A percentile compares a stretch with the other conserved stretches of the same genome.
Evolutionary conservation across 2,113 vertebrate species (phyloP).

Genomic region (Neogobius melanostomus): DNA sequence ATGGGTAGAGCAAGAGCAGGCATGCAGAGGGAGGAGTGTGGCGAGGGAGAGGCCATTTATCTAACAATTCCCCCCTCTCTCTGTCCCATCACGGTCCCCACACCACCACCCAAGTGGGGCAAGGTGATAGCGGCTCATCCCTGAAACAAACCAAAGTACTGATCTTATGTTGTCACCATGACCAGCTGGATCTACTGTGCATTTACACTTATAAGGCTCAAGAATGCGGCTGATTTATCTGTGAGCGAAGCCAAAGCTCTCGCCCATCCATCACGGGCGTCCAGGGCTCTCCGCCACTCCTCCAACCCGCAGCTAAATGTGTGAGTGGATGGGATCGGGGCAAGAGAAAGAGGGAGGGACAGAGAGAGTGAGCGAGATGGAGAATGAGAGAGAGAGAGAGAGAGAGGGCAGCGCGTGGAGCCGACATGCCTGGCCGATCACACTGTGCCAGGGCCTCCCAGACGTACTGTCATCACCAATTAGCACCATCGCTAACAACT

Average conservation of each 20-base stretch:
- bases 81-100: constrained; percentile 3
- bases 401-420: not conserved
- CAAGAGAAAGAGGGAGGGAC: not conserved
- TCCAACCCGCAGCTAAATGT: constrained; percentile 8
- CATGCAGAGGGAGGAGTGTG: constrained; percentile 42
- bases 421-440: constrained; percentile 43
- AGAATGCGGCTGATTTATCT: constrained; percentile 7
- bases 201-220: not conserved
- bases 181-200: not conserved
- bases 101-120: constrained; percentile 43
- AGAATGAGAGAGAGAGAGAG: not conserved
- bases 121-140: constrained; percentile 62
- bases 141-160: constrained; percentile 16
- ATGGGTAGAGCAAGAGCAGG: constrained; percentile 55
- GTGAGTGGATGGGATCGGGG: not conserved
- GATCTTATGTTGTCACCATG: not conserved
- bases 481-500: constrained; percentile 43
- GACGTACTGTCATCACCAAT: constrained; percentile 55
- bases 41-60: constrained; percentile 66
- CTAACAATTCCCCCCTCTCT: constrained; percentile 23
- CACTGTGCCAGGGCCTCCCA: constrained; percentile 30
- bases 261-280: constrained; percentile 38
- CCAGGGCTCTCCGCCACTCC: constrained; percentile 10
- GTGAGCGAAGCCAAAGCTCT: not conserved
- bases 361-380: not conserved